Conservation (phyloP, 2,113 vertebrate species). For the Cettia cetti region DNA sequence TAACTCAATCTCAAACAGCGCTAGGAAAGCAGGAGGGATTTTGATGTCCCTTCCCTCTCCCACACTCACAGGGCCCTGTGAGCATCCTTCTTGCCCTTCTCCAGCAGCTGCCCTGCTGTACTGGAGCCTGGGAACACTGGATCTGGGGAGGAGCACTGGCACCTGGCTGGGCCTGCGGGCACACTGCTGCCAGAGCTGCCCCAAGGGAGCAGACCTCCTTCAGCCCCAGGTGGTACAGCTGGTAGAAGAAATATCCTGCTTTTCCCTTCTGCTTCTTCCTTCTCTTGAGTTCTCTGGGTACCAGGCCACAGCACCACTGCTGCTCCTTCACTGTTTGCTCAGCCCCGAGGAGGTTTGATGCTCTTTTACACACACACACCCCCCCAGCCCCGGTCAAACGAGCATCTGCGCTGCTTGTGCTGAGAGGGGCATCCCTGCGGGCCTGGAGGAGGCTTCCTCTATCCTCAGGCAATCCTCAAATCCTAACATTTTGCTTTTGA, state of each 20-base stretch:
- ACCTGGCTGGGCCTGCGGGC: rapidly evolving
- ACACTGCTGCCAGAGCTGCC: background rate
- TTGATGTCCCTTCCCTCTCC: background rate
- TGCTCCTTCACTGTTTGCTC: background rate
- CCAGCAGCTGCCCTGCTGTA: background rate
- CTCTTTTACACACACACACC: background rate
- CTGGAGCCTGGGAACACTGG: rapidly evolving
- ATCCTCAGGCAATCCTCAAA: background rate
- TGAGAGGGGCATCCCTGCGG: background rate
- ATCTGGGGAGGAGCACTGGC: background rate
- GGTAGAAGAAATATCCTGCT: background rate
- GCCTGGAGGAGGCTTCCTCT: background rate
- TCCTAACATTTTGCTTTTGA: conserved; percentile 24
- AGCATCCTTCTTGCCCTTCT: background rate
- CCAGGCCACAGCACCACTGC: background rate
- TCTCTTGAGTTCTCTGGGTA: background rate
- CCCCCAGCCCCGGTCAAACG: background rate
- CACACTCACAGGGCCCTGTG: rapidly evolving
- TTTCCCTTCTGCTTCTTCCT: background rate
- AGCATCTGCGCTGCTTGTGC: background rate
- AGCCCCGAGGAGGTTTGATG: background rate
- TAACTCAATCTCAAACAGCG: background rate
- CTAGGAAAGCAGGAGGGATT: background rate
- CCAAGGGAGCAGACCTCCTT: background rate
- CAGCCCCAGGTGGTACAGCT: background rate